Percentiles rank a stretch among this genome's conserved stretches.
Conservation (phyloP, 2,113 vertebrate species). For the Zosterops japonicus region DNA sequence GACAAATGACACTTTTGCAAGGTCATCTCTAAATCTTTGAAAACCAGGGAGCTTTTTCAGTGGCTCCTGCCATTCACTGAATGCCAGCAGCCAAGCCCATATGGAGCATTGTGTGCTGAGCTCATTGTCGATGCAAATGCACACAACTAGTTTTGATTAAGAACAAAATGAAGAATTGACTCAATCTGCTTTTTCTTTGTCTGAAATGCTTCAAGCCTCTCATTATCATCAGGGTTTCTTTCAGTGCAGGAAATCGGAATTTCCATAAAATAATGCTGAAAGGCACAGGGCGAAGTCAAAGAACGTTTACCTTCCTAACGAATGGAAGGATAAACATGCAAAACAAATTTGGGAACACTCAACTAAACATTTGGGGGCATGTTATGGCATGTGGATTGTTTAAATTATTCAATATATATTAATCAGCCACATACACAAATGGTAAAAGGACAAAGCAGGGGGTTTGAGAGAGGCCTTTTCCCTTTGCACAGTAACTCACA, state of each 20-base stretch:
- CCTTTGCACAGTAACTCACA: background rate
- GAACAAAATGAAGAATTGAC: slow-evolving; percentile 41
- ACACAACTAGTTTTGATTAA: slow-evolving; percentile 57
- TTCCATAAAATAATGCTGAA: slow-evolving; percentile 63
- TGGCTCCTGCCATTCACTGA: background rate
- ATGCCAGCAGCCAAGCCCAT: slow-evolving; percentile 37
- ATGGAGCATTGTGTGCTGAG: slow-evolving; percentile 41
- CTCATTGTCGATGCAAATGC: slow-evolving; percentile 48
- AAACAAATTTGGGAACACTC: slow-evolving; percentile 28
- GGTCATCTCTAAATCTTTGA: slow-evolving; percentile 37
- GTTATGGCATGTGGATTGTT: background rate
- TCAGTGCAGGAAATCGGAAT: slow-evolving; percentile 50
- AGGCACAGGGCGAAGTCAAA: slow-evolving; percentile 33
- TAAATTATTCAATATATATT: background rate
- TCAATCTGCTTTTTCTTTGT: slow-evolving; percentile 18
- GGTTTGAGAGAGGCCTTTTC: background rate
- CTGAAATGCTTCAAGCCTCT: slow-evolving; percentile 34
- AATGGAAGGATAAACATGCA: slow-evolving; percentile 16
- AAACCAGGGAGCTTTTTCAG: slow-evolving; percentile 11
- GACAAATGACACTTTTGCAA: slow-evolving; percentile 38
- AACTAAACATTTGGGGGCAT: background rate
- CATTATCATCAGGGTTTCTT: slow-evolving; percentile 61
- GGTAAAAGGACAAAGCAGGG: background rate
- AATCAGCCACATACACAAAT: background rate
- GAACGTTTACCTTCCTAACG: background rate